A percentile compares a stretch with the other conserved stretches of the same genome.
These are phyloP conservation scores for Xenopus petersii DNA, from an alignment of 2,797 vertebrate genomes.

Conservation along the genomic window DNA sequence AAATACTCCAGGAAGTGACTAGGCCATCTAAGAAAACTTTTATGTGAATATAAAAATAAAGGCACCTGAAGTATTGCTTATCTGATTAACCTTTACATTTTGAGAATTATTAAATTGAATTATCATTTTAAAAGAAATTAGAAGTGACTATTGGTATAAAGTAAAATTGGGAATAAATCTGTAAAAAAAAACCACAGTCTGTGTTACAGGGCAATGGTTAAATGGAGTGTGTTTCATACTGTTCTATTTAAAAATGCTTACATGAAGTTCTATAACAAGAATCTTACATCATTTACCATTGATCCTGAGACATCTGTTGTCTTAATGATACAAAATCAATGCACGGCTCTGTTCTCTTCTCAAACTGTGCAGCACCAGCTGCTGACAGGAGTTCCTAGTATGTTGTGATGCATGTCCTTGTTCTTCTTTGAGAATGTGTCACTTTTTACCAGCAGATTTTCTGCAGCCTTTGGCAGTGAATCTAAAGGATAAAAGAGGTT, in stretches of 20 bases:
- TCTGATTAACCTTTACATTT: too few relatives aligned
- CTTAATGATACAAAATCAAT: conserved; percentile 8
- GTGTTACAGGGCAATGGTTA: too few relatives aligned
- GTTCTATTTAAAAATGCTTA: neutral
- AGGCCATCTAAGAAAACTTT: too few relatives aligned
- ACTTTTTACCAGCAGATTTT: neutral
- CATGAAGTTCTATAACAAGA: neutral
- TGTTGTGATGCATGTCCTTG: conserved; percentile 5
- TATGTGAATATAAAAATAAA: too few relatives aligned
- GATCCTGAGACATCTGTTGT: conserved; percentile 7
- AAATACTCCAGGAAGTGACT: too few relatives aligned
- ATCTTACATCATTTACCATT: conserved; percentile 1
- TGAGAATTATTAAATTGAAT: too few relatives aligned
- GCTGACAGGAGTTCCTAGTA: conserved; percentile 3
- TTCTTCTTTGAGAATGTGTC: conserved; percentile 2
- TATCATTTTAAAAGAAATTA: too few relatives aligned
- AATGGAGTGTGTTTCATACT: neutral
- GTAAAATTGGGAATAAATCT: too few relatives aligned
- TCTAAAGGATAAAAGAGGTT: neutral
- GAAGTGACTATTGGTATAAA: too few relatives aligned
- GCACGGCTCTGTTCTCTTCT: neutral
- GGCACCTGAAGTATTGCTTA: too few relatives aligned
- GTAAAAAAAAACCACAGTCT: too few relatives aligned
- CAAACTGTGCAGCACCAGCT: conserved; percentile 1
- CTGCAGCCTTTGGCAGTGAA: neutral